These are phyloP conservation scores for Cheilosia urbana DNA, from an alignment of 2,888 invertebrate genomes.

Conservation along the genomic window DNA sequence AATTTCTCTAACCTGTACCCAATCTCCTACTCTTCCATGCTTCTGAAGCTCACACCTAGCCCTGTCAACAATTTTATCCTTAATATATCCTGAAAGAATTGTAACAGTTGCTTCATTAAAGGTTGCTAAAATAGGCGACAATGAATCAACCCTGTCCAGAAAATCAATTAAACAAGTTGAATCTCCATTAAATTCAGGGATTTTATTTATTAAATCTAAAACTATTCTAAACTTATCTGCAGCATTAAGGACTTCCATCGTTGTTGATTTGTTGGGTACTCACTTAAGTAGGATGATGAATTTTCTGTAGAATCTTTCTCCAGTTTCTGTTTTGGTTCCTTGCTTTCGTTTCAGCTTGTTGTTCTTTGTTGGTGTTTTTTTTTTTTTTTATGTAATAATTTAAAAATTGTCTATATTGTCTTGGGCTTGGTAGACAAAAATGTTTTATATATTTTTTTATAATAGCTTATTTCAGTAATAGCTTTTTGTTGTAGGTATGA, in stretches of 20 bases:
- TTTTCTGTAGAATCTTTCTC: not conserved
- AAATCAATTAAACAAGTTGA: slow-evolving; percentile 26
- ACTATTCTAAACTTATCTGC: slow-evolving; percentile 29
- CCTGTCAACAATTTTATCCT: slow-evolving; percentile 35
- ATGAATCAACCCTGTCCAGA: slow-evolving; percentile 35
- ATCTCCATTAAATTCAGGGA: slow-evolving; percentile 40
- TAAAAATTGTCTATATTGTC: too few relatives aligned
- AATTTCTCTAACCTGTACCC: slow-evolving; percentile 27
- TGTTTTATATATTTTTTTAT: too few relatives aligned
- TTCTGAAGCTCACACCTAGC: slow-evolving; percentile 30
- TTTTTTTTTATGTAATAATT: too few relatives aligned
- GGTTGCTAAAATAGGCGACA: slow-evolving; percentile 4
- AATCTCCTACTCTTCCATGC: slow-evolving; percentile 33
- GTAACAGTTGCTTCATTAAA: slow-evolving; percentile 3
- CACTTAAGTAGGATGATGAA: not conserved
- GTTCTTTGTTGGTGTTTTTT: too few relatives aligned
- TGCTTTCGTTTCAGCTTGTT: too few relatives aligned
- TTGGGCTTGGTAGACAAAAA: too few relatives aligned
- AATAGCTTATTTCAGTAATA: too few relatives aligned
- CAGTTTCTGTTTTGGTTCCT: not conserved
- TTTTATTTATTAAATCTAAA: slow-evolving; percentile 41
- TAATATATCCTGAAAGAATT: slow-evolving; percentile 41
- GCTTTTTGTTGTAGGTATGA: too few relatives aligned
- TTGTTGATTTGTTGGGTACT: too few relatives aligned
- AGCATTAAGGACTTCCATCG: slow-evolving; percentile 1